phyloP scores from a whole-genome alignment of 2,797 vertebrate genomes.

The Hephaestus fuliginosus region DNA sequence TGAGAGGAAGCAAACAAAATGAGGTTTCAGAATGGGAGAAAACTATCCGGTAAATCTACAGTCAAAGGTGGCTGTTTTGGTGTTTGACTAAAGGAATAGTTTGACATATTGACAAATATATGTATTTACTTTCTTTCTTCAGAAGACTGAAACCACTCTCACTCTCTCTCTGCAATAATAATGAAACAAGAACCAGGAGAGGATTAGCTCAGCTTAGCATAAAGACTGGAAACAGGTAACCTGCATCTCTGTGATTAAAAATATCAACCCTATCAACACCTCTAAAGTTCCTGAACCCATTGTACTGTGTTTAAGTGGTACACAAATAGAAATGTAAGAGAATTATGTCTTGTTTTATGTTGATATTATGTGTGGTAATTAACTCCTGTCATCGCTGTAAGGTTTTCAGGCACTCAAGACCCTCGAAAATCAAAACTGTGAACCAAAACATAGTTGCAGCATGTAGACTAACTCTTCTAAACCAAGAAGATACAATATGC shows the following conservation, averaged over 20 bases:
- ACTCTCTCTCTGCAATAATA: not conserved
- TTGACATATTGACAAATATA: conserved; percentile 5
- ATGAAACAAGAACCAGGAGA: not conserved
- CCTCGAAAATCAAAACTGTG: not conserved
- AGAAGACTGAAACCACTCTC: not conserved
- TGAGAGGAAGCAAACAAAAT: not conserved
- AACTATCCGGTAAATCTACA: conserved; percentile 8
- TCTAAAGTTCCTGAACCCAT: not conserved
- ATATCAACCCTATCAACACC: not conserved
- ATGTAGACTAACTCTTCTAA: not conserved
- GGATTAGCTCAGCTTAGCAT: not conserved
- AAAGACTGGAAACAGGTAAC: not conserved
- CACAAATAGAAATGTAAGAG: not conserved
- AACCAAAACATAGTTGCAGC: not conserved
- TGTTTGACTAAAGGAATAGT: not conserved
- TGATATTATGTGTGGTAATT: not conserved
- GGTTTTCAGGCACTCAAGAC: not conserved
- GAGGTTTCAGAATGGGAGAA: not conserved
- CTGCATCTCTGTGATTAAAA: not conserved
- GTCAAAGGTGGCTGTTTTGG: not conserved
- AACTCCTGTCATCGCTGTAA: not conserved
- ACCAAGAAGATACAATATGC: not conserved
- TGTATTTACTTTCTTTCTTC: not conserved
- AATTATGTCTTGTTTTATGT: not conserved
- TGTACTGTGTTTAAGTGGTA: not conserved